Evolutionary conservation across 1,140 invertebrate species (phyloP).

Genomic region (Platorchestia sp.): DNA sequence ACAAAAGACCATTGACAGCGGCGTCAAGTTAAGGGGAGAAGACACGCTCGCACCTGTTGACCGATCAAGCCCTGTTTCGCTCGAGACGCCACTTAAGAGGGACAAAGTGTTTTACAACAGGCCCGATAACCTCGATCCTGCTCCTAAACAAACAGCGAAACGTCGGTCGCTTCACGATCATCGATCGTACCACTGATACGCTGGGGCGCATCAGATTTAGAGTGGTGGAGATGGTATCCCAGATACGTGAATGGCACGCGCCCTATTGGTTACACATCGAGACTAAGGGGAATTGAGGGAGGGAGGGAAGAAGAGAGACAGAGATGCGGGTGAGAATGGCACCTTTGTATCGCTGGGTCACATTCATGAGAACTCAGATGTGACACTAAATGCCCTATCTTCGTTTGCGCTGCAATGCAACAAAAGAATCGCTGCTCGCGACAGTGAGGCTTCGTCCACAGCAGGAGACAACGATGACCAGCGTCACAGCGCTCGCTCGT

Average conservation of each 20-base stretch:
- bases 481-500: not conserved
- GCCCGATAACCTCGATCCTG: constrained; percentile 4
- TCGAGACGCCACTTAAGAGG: not conserved
- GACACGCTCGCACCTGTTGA: not conserved
- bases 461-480: not conserved
- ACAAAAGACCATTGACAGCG: not conserved
- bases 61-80: not conserved
- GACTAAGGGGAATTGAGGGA: not conserved
- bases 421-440: not conserved
- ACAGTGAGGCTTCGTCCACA: not conserved
- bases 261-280: not conserved
- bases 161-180: not conserved
- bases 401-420: not conserved
- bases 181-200: not conserved
- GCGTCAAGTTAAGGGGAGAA: not conserved
- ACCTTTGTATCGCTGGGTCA: not conserved
- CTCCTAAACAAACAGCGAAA: not conserved
- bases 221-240: not conserved
- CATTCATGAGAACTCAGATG: not conserved
- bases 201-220: not conserved
- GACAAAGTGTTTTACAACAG: constrained; percentile 8
- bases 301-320: not conserved
- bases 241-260: not conserved
- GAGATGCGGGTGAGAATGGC: not conserved
- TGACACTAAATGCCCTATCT: not conserved